Base-by-base conservation (phyloP, 2,797 vertebrate species). In the Peromyscus attwateri region DNA sequence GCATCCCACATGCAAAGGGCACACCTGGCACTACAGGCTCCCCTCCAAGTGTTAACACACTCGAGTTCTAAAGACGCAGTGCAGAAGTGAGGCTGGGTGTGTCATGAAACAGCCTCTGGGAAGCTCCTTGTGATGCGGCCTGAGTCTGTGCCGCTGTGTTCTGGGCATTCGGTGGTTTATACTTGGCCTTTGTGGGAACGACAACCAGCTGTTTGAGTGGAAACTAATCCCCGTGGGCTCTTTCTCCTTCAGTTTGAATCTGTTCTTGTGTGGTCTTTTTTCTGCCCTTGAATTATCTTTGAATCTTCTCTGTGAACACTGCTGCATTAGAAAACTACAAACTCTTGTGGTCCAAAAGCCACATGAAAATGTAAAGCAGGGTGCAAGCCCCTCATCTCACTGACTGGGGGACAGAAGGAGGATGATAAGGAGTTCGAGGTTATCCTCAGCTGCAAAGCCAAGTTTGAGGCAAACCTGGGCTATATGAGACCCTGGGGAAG, bases 211-310 rank as follows among this genome's bases (percentile, higher is more conserved):
- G 62, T 93, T 40, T 25, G 29, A 46, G 43, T 76, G 31, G 68
- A 93, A 57, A 14, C 90, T 52, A 57, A 89, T 16, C 62, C 16
- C 46, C 13, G 43, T 46, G 71, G 52, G 23, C 6, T 90, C 91
- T 75, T 34, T 88, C 64, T 52, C 92, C 89, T 94, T 91, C 81
- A 60, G 6, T 75, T 84, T 71, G 64, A 68, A 82, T 49, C 84
- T 91, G 31, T 57, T 89, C 25, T 82, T 46, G 8, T 40, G 10
- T 57, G 60, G 40, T 46, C 25, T 68, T 85, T 37, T n/a, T 62
- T 46, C 37, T 73, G 71, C n/a, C 46, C 27, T 91, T 77, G n/a
- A 66, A 49, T 79, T 79, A 68, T 49, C 16, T 43, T 96, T 55
- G 7, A 12, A 29, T 80, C 60, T 70, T 60, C 31, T 88, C 66